Percentiles rank a stretch among this genome's conserved stretches.
These are phyloP conservation scores for Plagodis dolabraria DNA, from an alignment of 2,888 invertebrate species.

Conservation along the genomic window DNA sequence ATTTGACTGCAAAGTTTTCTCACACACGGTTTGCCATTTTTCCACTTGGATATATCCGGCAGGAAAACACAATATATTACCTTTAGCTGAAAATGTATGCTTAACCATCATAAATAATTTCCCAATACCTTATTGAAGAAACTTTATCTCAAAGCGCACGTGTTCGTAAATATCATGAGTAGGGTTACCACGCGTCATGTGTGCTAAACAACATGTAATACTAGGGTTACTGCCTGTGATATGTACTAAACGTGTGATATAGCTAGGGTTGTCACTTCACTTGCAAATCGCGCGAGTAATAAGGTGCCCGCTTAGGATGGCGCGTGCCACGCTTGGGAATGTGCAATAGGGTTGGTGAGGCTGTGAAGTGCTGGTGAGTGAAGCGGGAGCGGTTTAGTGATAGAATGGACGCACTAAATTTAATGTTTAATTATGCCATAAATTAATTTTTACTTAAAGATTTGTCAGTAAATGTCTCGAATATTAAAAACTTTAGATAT, in stretches of 20 bases:
- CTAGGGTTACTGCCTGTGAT: slow-evolving; percentile 18
- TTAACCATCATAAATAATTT: slow-evolving; percentile 1
- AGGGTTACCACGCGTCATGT: slow-evolving; percentile 1
- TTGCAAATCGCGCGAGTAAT: slow-evolving; percentile 67
- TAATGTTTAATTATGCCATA: too few species aligned
- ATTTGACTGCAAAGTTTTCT: too few species aligned
- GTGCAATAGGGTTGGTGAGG: slow-evolving; percentile 35
- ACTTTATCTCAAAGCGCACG: slow-evolving; percentile 6
- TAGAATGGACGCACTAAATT: too few species aligned
- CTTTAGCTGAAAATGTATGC: background rate
- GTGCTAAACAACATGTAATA: slow-evolving; percentile 4
- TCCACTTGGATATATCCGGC: too few species aligned
- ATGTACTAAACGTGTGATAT: slow-evolving; percentile 21
- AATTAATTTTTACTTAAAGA: too few species aligned
- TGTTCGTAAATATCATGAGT: slow-evolving; percentile 1
- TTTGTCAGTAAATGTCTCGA: too few species aligned
- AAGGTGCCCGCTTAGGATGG: slow-evolving; percentile 59
- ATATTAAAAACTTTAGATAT: too few species aligned
- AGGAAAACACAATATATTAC: too few species aligned
- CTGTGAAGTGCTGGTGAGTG: slow-evolving; percentile 5
- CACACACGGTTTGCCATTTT: too few species aligned
- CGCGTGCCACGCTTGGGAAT: slow-evolving; percentile 64
- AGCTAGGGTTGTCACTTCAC: slow-evolving; percentile 51
- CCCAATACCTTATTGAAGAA: background rate
- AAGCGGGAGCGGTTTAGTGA: slow-evolving; percentile 11